A percentile compares a stretch with the other conserved stretches of the same genome.
phyloP scores from a whole-genome alignment of 2,797 vertebrate species.

The Coluber constrictor region DNA sequence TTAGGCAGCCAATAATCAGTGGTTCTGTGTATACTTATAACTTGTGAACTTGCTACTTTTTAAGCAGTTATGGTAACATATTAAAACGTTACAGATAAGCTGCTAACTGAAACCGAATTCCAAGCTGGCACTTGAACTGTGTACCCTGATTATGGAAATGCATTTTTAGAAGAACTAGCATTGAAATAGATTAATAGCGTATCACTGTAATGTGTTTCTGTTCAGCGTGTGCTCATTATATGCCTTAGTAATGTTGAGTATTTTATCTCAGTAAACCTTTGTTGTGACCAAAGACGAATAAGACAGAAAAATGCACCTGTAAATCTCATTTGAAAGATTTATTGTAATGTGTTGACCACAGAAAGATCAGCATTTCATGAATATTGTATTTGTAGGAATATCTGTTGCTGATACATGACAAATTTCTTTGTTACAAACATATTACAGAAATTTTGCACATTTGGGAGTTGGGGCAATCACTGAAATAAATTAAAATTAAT shows the following conservation, averaged over 20 bases:
- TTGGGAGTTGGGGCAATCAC: background rate
- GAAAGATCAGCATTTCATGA: background rate
- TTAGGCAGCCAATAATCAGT: background rate
- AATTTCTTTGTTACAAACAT: background rate
- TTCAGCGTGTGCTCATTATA: background rate
- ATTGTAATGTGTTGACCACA: background rate
- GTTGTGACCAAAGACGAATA: conserved; percentile 3
- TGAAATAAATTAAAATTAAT: background rate
- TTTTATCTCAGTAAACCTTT: background rate
- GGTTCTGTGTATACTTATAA: background rate
- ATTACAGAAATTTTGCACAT: background rate
- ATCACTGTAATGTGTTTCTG: background rate
- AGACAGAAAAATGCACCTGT: background rate
- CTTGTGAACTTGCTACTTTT: background rate
- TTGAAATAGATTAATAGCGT: background rate
- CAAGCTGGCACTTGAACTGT: background rate
- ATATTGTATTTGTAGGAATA: conserved; percentile 24
- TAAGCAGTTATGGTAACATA: background rate
- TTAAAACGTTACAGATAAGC: background rate
- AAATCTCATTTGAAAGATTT: background rate
- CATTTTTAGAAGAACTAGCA: background rate
- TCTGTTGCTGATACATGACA: background rate
- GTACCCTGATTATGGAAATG: rapidly evolving
- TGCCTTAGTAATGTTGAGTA: rapidly evolving
- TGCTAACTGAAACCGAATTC: background rate